These are phyloP conservation scores for Sphaerodactylus townsendi DNA, from an alignment of 2,113 vertebrate genomes.

Conservation along the genomic window DNA sequence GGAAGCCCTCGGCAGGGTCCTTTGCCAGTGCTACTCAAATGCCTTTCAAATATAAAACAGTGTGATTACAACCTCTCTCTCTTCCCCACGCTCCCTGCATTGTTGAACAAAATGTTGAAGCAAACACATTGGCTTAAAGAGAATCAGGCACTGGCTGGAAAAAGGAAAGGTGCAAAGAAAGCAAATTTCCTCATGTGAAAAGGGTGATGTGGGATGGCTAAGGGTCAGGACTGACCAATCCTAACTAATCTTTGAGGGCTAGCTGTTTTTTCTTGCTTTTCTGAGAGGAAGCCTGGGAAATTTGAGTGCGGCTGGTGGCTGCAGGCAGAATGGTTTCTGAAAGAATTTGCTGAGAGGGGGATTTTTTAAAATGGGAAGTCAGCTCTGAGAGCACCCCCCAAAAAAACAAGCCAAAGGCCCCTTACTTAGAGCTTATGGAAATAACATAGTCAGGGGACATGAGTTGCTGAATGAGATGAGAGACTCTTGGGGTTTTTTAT, in stretches of 20 bases:
- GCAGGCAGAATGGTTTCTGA: slow-evolving; percentile 28
- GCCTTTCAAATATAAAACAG: not conserved
- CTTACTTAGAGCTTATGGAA: not conserved
- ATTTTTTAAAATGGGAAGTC: not conserved
- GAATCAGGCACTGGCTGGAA: not conserved
- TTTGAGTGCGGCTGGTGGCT: slow-evolving; percentile 1
- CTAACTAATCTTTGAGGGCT: not conserved
- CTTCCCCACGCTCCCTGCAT: too few species aligned
- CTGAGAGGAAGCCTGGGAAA: slow-evolving; percentile 23
- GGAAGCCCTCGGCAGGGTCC: not conserved
- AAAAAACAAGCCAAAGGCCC: slow-evolving; percentile 10
- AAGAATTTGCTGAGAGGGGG: slow-evolving; percentile 27
- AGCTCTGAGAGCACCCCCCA: not conserved
- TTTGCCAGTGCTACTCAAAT: not conserved
- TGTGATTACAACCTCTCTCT: not conserved
- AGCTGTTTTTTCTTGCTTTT: not conserved
- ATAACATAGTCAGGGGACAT: not conserved
- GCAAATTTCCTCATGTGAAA: not conserved
- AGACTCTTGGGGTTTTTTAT: not conserved
- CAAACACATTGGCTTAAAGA: not conserved
- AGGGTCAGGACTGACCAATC: not conserved
- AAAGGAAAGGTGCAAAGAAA: not conserved
- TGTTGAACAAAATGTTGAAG: not conserved
- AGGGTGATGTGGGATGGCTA: not conserved
- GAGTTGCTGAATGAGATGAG: not conserved